Evolutionary conservation across 1,140 invertebrate genomes (phyloP), one percentile per base, ranked within the genome.

Genomic region (Vanessa atalanta): DNA sequence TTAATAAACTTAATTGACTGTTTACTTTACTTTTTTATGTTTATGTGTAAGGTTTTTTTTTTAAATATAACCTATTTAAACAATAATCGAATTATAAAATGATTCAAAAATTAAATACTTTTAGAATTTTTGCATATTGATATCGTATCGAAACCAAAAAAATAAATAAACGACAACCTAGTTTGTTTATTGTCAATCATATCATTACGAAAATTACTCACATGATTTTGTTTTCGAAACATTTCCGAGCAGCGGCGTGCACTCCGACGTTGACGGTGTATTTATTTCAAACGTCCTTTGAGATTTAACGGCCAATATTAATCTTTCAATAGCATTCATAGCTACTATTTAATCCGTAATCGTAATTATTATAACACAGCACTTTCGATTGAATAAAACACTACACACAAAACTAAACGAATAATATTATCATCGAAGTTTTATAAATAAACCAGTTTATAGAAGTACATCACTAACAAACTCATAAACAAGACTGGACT

Each of bases 241-340:
- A 43, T 61, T 61, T 43, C 65, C 20, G 8, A 79, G 47, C 37
- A 79, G 55, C 2, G 77, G 77, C 14, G 73, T 76, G 57, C 67
- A 53, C 60, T 79, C 77, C 3, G 73, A 75, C 14, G 48, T 14
- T 14, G 69, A 15, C 2, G 70, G 61, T 15, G n/a, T 37, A 23
- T 70, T 73, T n/a, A 60, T 72, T 16, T 43, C 47, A 57, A 71
- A 65, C 16, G 9, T 50, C 53, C 61, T 71, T 47, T 74, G 65
- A 23, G 72, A 77, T 65, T 48, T 65, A 64, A 67, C 68, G 2
- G 65, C 65, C 15, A 77, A 74, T 63, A 77, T 55, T 51, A 77
- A 65, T 64, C 65, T 73, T 67, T 73, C 76, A 64, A 77, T 77
- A 68, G 20, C 73, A 55, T 73, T 65, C 75, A 76, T 76, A 53